These are phyloP conservation scores for Sebastes cheni DNA, from an alignment of 2,797 vertebrate species.

Conservation along the genomic window DNA sequence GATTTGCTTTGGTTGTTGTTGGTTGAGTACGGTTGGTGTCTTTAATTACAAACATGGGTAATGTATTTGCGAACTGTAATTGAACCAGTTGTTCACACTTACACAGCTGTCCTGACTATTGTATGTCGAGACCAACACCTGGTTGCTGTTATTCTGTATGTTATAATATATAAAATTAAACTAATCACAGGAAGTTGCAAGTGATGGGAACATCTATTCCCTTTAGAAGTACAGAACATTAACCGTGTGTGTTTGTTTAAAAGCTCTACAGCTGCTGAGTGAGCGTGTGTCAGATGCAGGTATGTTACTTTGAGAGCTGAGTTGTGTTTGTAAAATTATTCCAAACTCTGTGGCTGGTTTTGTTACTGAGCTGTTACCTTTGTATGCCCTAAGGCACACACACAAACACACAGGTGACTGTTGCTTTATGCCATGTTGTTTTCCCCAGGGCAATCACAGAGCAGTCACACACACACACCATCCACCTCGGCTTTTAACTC, in stretches of 20 bases:
- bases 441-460: slow-evolving; percentile 51
- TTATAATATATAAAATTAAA: not conserved
- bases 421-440: slow-evolving; percentile 59
- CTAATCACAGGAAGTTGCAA: not conserved
- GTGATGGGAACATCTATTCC: slow-evolving; percentile 2
- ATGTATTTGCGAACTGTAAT: not conserved
- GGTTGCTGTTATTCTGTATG: not conserved
- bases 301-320: slow-evolving; percentile 30
- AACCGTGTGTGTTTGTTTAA: not conserved
- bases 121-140: not conserved
- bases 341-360: slow-evolving; percentile 44
- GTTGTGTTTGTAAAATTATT: slow-evolving; percentile 50
- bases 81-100: not conserved
- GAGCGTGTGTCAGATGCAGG: not conserved
- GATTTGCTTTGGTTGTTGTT: not conserved
- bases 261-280: not conserved
- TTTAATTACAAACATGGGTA: not conserved
- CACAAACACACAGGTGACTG: slow-evolving; percentile 57
- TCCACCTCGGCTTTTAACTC: slow-evolving; percentile 44
- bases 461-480: slow-evolving; percentile 35
- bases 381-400: slow-evolving; percentile 55
- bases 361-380: slow-evolving; percentile 39
- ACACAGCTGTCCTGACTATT: not conserved
- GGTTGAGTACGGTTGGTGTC: not conserved
- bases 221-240: not conserved